phyloP scores from a whole-genome alignment of 2,888 invertebrate species.

The Pseudanteris insignis region DNA sequence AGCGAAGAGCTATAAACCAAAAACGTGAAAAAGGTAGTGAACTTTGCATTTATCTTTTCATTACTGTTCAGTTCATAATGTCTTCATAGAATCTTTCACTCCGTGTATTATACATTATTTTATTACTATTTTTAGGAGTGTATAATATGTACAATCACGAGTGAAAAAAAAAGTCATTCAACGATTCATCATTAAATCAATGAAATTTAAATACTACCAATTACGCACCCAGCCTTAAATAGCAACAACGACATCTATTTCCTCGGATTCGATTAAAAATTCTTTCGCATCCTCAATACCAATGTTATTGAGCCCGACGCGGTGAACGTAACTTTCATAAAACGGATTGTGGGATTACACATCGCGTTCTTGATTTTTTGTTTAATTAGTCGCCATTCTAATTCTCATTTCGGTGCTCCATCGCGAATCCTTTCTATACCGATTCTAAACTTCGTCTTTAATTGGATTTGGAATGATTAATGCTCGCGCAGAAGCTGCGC shows the following conservation, averaged over 20 bases:
- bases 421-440: constrained; percentile 17
- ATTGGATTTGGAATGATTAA: constrained; percentile 36
- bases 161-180: too few species aligned
- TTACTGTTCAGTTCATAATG: too few species aligned
- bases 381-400: constrained; percentile 20
- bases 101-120: too few species aligned
- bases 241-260: constrained; percentile 8
- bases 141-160: too few species aligned
- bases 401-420: constrained; percentile 17
- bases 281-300: constrained; percentile 20
- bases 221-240: constrained; percentile 6
- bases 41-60: too few species aligned
- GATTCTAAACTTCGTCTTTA: constrained; percentile 23
- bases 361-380: constrained; percentile 16
- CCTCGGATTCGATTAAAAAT: constrained; percentile 10
- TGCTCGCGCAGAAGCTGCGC: constrained; percentile 24
- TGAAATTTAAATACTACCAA: too few species aligned
- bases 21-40: too few species aligned
- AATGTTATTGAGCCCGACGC: constrained; percentile 12
- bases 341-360: constrained; percentile 14
- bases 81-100: too few species aligned
- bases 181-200: too few species aligned
- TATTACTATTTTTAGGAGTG: too few species aligned
- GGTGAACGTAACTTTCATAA: constrained; percentile 18
- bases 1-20: too few species aligned